Conservation (phyloP, 2,888 invertebrate genomes). For the Nephrotoma guestfalica region DNA sequence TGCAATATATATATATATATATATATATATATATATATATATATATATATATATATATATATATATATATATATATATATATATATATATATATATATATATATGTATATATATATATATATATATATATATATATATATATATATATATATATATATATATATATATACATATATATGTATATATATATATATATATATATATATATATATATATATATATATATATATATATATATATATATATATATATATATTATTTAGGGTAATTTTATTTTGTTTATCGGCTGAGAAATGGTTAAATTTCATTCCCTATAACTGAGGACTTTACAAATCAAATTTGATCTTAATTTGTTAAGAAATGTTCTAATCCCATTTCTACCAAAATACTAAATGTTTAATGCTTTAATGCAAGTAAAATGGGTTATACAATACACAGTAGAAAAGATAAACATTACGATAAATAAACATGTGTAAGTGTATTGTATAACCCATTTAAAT, state of each 20-base stretch:
- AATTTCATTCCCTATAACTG: no score
- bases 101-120: neutral
- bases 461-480: no score
- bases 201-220: neutral
- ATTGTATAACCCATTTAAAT: no score
- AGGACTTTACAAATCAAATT: no score
- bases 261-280: no score
- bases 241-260: neutral
- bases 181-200: neutral
- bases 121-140: neutral
- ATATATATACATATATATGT: neutral
- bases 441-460: no score
- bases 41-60: neutral
- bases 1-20: neutral
- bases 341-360: no score
- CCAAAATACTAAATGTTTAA: no score
- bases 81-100: neutral
- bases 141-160: neutral
- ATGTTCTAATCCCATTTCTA: no score
- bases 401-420: no score
- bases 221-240: neutral
- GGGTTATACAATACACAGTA: no score
- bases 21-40: neutral
- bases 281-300: no score
- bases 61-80: neutral